These are phyloP conservation scores for Melanocharis versteri DNA, from an alignment of 2,113 vertebrate genomes.

Conservation along the genomic window DNA sequence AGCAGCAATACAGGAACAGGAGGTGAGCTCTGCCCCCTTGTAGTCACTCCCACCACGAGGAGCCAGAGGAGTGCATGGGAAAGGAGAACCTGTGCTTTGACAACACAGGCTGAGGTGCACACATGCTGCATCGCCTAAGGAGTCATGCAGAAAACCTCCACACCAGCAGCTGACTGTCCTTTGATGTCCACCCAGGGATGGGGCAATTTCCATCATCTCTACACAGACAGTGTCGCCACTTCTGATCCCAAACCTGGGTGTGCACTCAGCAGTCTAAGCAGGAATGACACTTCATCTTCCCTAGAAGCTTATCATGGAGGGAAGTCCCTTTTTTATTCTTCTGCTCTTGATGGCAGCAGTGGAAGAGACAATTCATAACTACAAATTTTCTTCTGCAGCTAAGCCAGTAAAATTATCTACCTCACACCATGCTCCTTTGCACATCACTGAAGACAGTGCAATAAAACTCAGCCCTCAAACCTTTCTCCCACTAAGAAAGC, in stretches of 20 bases:
- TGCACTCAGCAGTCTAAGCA: not conserved
- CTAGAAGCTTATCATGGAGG: not conserved
- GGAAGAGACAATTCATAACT: not conserved
- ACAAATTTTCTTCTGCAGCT: not conserved
- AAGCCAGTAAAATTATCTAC: not conserved
- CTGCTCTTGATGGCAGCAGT: not conserved
- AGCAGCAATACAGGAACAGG: not conserved
- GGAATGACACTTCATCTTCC: not conserved
- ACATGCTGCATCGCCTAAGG: not conserved
- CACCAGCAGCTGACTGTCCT: not conserved
- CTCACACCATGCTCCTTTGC: fast-evolving
- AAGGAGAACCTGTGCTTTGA: not conserved
- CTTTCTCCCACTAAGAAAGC: not conserved
- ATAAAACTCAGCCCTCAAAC: not conserved
- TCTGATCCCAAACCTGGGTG: not conserved
- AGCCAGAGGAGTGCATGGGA: not conserved
- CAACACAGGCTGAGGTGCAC: not conserved
- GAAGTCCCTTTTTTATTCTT: not conserved
- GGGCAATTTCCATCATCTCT: not conserved
- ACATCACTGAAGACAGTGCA: not conserved
- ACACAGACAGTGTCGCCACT: not conserved
- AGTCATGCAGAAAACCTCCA: not conserved
- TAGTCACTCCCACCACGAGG: fast-evolving
- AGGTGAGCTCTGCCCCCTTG: not conserved
- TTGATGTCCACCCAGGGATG: not conserved